Percentiles rank a stretch among this genome's conserved stretches.
Evolutionary conservation across 1,140 invertebrate species (phyloP).

Genomic region (Dinoponera quadriceps): DNA sequence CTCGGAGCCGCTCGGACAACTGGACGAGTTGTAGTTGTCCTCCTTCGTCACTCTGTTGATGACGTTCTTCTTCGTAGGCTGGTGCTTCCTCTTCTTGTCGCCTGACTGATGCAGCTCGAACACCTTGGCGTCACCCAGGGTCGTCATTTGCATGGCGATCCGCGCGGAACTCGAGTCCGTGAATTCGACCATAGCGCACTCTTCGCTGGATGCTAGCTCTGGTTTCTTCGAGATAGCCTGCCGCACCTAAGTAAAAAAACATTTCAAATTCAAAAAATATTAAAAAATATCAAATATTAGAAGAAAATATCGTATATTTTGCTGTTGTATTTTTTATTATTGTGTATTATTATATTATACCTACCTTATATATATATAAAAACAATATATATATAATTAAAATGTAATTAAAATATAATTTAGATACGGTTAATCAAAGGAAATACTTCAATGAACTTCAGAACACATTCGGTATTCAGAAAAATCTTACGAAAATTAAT

Average conservation of each 20-base stretch:
- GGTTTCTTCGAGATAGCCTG: conserved; percentile 96
- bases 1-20: conserved; percentile 90
- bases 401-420: too few relatives aligned
- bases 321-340: too few relatives aligned
- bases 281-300: too few relatives aligned
- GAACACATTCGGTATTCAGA: too few relatives aligned
- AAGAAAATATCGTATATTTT: too few relatives aligned
- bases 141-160: conserved; percentile 89
- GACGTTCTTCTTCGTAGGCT: conserved; percentile 80
- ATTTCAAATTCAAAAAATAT: background rate
- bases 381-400: too few relatives aligned
- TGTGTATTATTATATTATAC: too few relatives aligned
- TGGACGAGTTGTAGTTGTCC: conserved; percentile 85
- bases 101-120: conserved; percentile 85
- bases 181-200: conserved; percentile 96
- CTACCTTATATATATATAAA: too few relatives aligned
- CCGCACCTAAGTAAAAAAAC: conserved; percentile 85
- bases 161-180: conserved; percentile 94
- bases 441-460: too few relatives aligned
- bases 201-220: conserved; percentile 91
- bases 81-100: conserved; percentile 82
- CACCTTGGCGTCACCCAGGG: conserved; percentile 78
- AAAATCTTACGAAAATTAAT: too few relatives aligned
- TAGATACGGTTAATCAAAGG: too few relatives aligned
- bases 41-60: conserved; percentile 75